Conservation (phyloP, 2,888 invertebrate genomes). For the Xanthia icteritia region DNA sequence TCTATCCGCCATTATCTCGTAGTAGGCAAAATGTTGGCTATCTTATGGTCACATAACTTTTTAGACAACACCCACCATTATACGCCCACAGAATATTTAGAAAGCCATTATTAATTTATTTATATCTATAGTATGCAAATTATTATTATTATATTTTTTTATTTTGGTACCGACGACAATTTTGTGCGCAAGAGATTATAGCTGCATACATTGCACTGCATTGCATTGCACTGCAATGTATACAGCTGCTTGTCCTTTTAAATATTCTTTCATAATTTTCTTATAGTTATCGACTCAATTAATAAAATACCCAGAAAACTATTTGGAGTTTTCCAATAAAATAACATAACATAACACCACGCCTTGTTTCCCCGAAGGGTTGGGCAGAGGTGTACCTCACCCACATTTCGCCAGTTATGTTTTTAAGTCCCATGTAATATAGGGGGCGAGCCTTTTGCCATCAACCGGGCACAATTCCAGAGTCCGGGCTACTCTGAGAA, state of each 20-base stretch:
- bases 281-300: background rate
- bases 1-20: constrained; percentile 28
- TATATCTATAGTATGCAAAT: constrained; percentile 41
- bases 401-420: no score
- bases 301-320: background rate
- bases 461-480: no score
- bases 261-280: background rate
- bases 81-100: constrained; percentile 39
- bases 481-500: no score
- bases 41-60: constrained; percentile 35
- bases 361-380: no score
- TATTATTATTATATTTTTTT: background rate
- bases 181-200: background rate
- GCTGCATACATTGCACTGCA: background rate
- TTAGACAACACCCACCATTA: constrained; percentile 25
- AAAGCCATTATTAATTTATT: constrained; percentile 39
- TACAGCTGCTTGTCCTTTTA: background rate
- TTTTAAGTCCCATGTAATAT: no score
- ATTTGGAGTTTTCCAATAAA: background rate
- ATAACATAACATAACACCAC: no score
- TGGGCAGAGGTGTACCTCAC: no score
- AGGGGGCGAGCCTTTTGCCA: no score
- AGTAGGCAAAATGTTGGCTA: constrained; percentile 23
- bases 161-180: background rate
- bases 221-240: no score